Conservation (phyloP, 2,113 vertebrate species). For the Rhinoptilus africanus region DNA sequence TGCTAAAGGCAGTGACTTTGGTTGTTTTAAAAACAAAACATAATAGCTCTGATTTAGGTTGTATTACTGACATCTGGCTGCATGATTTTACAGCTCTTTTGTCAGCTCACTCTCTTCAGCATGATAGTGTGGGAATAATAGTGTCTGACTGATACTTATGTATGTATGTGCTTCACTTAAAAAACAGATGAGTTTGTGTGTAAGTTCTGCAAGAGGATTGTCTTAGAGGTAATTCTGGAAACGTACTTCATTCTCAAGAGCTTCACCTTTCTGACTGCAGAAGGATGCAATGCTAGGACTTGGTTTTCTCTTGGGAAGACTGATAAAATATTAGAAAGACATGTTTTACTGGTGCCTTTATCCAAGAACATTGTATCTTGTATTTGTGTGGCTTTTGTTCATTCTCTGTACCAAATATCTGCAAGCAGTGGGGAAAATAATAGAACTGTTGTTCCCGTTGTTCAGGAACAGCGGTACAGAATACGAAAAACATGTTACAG, state of each 20-base stretch:
- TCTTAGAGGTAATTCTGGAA: neutral
- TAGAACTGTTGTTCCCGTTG: neutral
- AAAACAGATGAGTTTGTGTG: neutral
- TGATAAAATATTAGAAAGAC: neutral
- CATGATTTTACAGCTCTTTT: neutral
- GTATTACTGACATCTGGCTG: neutral
- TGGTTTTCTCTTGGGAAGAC: neutral
- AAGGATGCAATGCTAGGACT: neutral
- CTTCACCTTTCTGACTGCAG: neutral
- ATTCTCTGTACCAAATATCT: neutral
- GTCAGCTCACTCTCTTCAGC: neutral
- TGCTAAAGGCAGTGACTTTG: neutral
- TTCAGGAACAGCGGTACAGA: neutral
- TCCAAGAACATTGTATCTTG: neutral
- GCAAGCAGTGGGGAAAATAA: neutral
- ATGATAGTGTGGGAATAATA: neutral
- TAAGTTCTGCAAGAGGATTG: neutral
- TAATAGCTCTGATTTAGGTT: neutral
- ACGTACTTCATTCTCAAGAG: neutral
- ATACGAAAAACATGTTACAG: neutral
- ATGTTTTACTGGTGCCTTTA: neutral
- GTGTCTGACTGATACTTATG: neutral
- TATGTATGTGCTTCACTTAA: neutral
- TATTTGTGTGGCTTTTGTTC: neutral
- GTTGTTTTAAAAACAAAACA: neutral